These are phyloP conservation scores for Haliclystus octoradiatus DNA, from an alignment of 30 jellyfish, hydroid and myxozoan genomes.

Conservation along the genomic window DNA sequence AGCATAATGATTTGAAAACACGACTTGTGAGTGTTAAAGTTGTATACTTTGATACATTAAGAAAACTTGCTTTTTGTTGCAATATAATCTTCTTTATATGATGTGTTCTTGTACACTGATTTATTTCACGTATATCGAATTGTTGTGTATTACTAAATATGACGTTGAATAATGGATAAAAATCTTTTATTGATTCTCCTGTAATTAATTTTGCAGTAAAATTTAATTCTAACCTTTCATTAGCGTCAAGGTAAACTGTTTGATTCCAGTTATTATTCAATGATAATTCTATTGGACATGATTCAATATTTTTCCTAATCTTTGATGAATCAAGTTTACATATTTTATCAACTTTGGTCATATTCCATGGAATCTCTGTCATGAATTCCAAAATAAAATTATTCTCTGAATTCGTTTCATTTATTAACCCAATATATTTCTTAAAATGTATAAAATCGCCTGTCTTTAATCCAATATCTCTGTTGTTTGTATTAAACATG, in stretches of 20 bases:
- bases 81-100: slow-evolving; percentile 4
- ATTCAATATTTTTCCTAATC: neutral
- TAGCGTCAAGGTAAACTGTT: neutral
- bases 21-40: slow-evolving; percentile 9
- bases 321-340: no score
- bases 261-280: no score
- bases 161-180: neutral
- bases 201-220: neutral
- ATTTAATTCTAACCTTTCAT: neutral
- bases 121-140: neutral
- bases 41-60: slow-evolving; percentile 11
- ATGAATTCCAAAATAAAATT: no score
- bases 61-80: slow-evolving; percentile 14
- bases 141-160: neutral
- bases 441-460: no score
- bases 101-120: neutral
- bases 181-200: neutral
- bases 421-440: no score
- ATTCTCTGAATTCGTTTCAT: no score
- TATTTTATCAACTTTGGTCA: no score
- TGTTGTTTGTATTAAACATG: no score
- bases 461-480: no score
- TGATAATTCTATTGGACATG: neutral
- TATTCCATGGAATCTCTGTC: no score
- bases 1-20: slow-evolving; percentile 24